Evolutionary conservation across 2,797 vertebrate genomes (phyloP), one percentile per base, ranked within the genome.

Genomic region (Sebastes umbrosus): DNA sequence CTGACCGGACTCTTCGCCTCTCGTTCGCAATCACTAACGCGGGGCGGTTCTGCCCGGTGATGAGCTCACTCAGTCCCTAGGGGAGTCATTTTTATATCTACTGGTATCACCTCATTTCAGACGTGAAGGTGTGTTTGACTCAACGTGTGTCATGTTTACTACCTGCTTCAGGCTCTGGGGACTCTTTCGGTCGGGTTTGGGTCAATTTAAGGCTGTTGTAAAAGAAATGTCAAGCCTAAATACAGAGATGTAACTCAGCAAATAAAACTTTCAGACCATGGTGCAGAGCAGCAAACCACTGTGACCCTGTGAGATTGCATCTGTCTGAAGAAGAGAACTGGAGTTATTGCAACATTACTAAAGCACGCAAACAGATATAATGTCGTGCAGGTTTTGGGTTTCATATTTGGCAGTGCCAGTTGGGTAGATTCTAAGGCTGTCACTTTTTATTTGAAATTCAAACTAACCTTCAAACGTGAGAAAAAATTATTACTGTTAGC

Each of bases 1-100:
- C 83, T 85, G 87, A 89, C 82, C 57, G 36, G 84, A 85, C 82
- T 78, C 60, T 84, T 88, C 25, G 63, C 79, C 85, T 86, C 81
- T 85, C 69, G 73, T 66, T 65, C 55, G 57, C 82, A 60, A 69
- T 82, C 77, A 73, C 66, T 73, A 63, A 73, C 67, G 54, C 31
- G n/a, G 81, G 63, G 52, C 34, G 80, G 69, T 68, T 83, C 79
- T 82, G 78, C 70, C 70, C 70, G 25, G 81, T 34, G 24, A 77
- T 91, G 89, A 91, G 82, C 85, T 92, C 86, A 88, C 62, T 39
- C 22, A 14, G 60, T 80, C 71, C 66, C 57, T 25, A 64, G 65
- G 75, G 81, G 62, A 79, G 46, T 36, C 11, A 22, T 57, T 81
- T 75, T 75, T 60, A 83, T 65, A 87, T 84, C 59, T 20, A 27